Evolutionary conservation across 2,888 invertebrate species (phyloP).

Genomic region (Chydorus sphaericus): DNA sequence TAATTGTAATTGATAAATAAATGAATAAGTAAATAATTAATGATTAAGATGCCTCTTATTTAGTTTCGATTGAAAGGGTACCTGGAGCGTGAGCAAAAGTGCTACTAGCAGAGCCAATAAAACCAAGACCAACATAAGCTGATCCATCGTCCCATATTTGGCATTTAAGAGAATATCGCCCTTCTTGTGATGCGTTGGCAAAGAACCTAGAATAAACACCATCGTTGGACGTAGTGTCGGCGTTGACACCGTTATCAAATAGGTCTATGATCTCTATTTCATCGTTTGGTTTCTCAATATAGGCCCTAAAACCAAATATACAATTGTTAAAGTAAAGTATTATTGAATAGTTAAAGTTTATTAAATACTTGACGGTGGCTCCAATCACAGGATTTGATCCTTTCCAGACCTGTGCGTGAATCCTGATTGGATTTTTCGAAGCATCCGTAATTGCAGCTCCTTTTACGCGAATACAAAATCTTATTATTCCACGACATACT

Average conservation of each 20-base stretch:
- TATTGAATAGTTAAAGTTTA: background rate
- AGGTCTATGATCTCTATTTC: background rate
- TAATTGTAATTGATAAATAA: background rate
- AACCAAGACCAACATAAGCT: background rate
- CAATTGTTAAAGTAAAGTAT: background rate
- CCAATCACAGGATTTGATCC: slow-evolving; percentile 14
- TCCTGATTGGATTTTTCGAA: background rate
- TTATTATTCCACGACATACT: background rate
- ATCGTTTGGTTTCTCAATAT: background rate
- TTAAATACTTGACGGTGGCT: slow-evolving; percentile 15
- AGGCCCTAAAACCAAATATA: background rate
- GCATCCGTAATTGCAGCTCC: background rate
- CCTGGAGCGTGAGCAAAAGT: too few species aligned
- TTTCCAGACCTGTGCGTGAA: slow-evolving; percentile 15
- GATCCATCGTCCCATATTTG: slow-evolving; percentile 9
- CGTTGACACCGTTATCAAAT: slow-evolving; percentile 16
- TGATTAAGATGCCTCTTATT: too few species aligned
- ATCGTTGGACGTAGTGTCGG: slow-evolving; percentile 16
- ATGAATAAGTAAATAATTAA: background rate
- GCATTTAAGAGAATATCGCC: slow-evolving; percentile 14
- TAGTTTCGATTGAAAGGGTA: too few species aligned
- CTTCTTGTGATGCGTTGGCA: background rate
- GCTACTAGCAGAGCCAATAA: background rate
- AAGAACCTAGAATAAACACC: slow-evolving; percentile 18
- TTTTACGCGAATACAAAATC: background rate